Base-by-base conservation (phyloP, 2,113 vertebrate genomes). In the Orthonyx spaldingii region DNA sequence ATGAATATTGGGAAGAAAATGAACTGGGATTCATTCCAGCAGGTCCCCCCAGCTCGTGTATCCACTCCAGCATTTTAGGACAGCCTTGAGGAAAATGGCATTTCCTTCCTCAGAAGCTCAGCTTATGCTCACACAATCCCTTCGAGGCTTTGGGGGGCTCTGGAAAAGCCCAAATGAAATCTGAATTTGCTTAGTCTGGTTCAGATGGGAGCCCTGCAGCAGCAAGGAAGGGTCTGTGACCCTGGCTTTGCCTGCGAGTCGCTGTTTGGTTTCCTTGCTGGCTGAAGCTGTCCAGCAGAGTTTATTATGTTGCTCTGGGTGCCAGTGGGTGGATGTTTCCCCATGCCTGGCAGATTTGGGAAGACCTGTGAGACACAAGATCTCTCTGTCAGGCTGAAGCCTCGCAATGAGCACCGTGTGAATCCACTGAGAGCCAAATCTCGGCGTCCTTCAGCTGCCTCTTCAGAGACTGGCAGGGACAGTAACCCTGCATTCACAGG, bases 311-410 rank as follows among this genome's bases (percentile, higher is more conserved):
- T 47, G 64, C 77, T 19, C 2, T 39, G 61, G 47, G 5, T 49
- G 46, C 56, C 70, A 7, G 72, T 10, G 53, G 78, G 68, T 44
- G 71, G 72, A 49, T 65, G 79, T 78, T 92, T 94, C 60, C 56
- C 88, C 46, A 83, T 85, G 74, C 84, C 70, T 81, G 83, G 60
- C 66, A 91, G 13, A 84, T 89, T 87, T 64, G 61, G 76, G 92
- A 90, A 88, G 95, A 87, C 95, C 86, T 94, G 94, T 83, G 96
- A 97, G 94, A 93, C 93, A 92, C 79, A 39, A 97, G 93, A 90
- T 92, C 90, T 94, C 95, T 97, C 46, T 59, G 59, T 94, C 23
- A 60, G 92, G 94, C 92, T 97, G 95, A 94, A 97, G 77, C 87
- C 90, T 86, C 35, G 13, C 86, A 95, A 96, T 97, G 87, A 96